These are phyloP conservation scores for Lasioglossum marginatum DNA, from an alignment of 2,888 invertebrate species.

Conservation along the genomic window DNA sequence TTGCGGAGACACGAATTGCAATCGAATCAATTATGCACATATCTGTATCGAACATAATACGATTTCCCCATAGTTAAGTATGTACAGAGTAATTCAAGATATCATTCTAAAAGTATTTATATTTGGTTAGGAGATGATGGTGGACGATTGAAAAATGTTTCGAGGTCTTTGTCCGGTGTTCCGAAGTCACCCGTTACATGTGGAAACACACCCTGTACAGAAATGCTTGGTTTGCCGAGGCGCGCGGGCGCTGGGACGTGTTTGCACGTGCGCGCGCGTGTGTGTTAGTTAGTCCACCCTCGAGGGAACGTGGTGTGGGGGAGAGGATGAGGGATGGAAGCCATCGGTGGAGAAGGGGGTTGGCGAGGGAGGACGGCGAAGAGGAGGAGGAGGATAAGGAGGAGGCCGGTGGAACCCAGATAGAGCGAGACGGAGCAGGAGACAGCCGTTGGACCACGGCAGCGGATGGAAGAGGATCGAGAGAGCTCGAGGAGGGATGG, in stretches of 20 bases:
- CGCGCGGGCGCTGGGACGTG: slow-evolving; percentile 69
- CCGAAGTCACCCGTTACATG: slow-evolving; percentile 80
- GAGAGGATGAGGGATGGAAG: slow-evolving; percentile 72
- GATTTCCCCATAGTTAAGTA: not conserved
- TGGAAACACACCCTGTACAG: slow-evolving; percentile 82
- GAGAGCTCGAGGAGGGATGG: slow-evolving; percentile 36
- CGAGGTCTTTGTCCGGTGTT: slow-evolving; percentile 7
- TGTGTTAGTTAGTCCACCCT: slow-evolving; percentile 80
- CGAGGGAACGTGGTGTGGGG: slow-evolving; percentile 71
- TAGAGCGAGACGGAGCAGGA: slow-evolving; percentile 40
- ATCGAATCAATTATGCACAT: not conserved
- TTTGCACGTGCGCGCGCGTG: slow-evolving; percentile 52
- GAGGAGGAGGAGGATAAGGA: slow-evolving; percentile 39
- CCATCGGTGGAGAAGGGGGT: slow-evolving; percentile 46
- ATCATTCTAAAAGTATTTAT: not conserved
- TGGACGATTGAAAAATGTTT: not conserved
- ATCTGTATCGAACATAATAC: not conserved
- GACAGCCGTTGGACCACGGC: slow-evolving; percentile 35
- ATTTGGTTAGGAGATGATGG: not conserved
- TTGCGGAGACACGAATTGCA: not conserved
- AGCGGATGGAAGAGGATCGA: slow-evolving; percentile 2
- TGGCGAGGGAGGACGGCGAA: slow-evolving; percentile 20
- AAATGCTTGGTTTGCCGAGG: slow-evolving; percentile 82
- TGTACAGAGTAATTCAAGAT: not conserved
- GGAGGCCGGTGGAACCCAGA: slow-evolving; percentile 43